Percentiles rank a stretch among this genome's conserved stretches.
phyloP scores from a whole-genome alignment of 2,113 vertebrate species.

The Eurypyga helias region DNA sequence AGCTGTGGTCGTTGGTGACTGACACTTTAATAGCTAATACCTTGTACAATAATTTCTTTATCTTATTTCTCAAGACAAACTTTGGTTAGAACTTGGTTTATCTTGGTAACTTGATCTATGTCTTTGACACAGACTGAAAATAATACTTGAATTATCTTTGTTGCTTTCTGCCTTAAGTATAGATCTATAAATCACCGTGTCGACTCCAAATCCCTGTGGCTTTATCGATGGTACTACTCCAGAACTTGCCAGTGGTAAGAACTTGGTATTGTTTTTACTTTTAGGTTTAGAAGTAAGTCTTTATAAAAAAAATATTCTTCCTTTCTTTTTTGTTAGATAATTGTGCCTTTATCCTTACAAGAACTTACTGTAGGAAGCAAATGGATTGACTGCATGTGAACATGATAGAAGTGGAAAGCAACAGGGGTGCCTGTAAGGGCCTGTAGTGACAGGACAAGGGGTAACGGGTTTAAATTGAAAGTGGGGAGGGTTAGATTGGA shows the following conservation, averaged over 20 bases:
- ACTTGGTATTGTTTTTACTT: not conserved
- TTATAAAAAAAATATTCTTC: not conserved
- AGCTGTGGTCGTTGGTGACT: not conserved
- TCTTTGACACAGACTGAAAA: not conserved
- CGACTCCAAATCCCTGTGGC: conserved; percentile 83
- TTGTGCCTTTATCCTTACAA: not conserved
- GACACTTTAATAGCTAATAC: not conserved
- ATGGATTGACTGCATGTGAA: not conserved
- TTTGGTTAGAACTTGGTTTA: not conserved
- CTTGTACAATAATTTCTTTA: not conserved
- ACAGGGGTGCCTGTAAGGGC: no score
- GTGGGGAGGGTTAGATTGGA: no score
- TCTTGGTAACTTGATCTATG: not conserved
- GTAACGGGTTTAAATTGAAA: no score
- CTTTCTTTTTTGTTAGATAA: not conserved
- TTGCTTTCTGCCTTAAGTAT: conserved; percentile 77
- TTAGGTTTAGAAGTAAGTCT: not conserved
- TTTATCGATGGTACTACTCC: conserved; percentile 95
- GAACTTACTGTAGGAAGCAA: not conserved
- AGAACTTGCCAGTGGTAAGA: conserved; percentile 88
- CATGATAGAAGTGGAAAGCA: not conserved
- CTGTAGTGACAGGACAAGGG: no score
- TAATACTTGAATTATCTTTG: not conserved
- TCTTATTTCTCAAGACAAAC: not conserved
- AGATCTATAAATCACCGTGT: conserved; percentile 95